Base-by-base conservation (phyloP, 2,888 invertebrate genomes). In the Alloplasta piceator region DNA sequence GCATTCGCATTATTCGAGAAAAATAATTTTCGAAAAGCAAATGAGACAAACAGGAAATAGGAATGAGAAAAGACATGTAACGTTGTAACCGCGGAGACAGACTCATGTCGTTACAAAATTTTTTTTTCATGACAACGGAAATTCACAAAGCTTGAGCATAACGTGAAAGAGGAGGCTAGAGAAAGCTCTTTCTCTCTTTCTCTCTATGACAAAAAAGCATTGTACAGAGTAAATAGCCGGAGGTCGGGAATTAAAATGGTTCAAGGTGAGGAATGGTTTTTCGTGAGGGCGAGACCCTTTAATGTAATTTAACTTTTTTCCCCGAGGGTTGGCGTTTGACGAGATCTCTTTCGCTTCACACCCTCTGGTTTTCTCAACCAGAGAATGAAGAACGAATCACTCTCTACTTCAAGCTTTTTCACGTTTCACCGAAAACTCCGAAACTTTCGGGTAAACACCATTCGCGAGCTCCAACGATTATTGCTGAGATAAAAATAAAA, bases 261-360 rank as follows among this genome's bases (percentile, higher is more conserved):
- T 46, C 48, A 14, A 46, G 26, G 5, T 58, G 63, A 48, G 43
- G 26, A 5, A n/a, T 16, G 36, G 26, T 41, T 43, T 43, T 14
- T 41, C 41, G 26, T 36, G 48, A 12, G 46, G 9, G 41, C 36
- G 58, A 38, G 26, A 26, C 39, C 50, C 52, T 67, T 75, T 61
- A 52, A 75, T 67, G 60, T 52, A 75, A 75, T 75, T 75, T 75
- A 75, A 67, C 67, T 75, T 75, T 67, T 41, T 3, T 61, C 41
- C 38, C 16, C 75, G 12, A 9, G 63, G 46, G 12, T 16, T 41
- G 36, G 38, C 39, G 6, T 50, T 36, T 50, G 14, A 14, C 50
- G 12, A 46, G 46, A 63, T 63, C 63, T 26, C 43, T 26, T 26
- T 60, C 61, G 14, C 3, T 16, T 50, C 10, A 36, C 12, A n/a